A percentile compares a stretch with the other conserved stretches of the same genome.
Evolutionary conservation across 2,113 vertebrate species (phyloP).

Genomic region (Grammomys dolichurus): DNA sequence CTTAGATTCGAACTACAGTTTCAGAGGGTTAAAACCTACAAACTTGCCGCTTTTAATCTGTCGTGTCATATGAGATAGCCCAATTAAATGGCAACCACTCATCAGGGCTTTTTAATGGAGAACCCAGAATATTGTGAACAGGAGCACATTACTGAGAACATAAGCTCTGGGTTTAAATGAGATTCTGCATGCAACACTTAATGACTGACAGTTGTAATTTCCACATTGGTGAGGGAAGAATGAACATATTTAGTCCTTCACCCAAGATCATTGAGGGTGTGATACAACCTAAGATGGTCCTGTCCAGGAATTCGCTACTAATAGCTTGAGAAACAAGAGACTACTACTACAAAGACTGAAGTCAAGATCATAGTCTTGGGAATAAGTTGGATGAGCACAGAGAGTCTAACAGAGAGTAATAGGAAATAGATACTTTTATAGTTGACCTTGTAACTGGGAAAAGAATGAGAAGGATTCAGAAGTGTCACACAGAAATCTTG

Average conservation of each 20-base stretch:
- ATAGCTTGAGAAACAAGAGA: background rate
- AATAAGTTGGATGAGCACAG: background rate
- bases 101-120: background rate
- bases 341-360: background rate
- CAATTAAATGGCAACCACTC: background rate
- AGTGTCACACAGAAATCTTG: background rate
- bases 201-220: background rate
- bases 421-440: background rate
- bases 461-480: background rate
- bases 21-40: background rate
- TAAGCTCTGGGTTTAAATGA: background rate
- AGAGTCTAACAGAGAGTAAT: background rate
- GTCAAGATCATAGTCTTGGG: background rate
- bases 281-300: background rate
- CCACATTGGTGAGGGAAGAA: background rate
- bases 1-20: background rate
- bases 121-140: background rate
- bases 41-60: slow-evolving; percentile 35
- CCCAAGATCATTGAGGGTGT: background rate
- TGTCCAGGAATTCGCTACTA: background rate
- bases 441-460: too few relatives aligned
- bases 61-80: background rate
- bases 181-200: background rate
- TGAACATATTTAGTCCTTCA: background rate
- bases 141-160: background rate